Conservation (phyloP, 92 coral and sea anemone genomes). For the Virgularia gustaviana region DNA sequence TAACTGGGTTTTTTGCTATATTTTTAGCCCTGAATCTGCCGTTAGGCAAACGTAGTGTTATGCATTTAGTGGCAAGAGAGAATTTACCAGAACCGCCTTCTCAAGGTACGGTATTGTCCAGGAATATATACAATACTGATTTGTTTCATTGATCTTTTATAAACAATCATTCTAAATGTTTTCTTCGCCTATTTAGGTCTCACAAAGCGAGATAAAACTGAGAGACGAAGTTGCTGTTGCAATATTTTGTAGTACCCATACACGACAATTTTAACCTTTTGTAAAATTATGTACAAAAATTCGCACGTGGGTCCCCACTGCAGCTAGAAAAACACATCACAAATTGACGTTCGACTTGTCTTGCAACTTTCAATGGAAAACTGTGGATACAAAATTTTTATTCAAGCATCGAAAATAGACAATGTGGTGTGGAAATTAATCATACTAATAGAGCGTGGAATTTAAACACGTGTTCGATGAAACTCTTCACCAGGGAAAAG, state of each 20-base stretch:
- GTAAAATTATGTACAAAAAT: conserved; percentile 25
- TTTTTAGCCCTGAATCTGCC: conserved; percentile 77
- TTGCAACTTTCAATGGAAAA: too few relatives aligned
- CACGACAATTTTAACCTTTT: conserved; percentile 37
- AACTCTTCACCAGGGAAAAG: too few relatives aligned
- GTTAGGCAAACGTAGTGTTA: conserved; percentile 89
- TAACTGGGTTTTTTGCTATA: too few relatives aligned
- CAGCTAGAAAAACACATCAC: not conserved
- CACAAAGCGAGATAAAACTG: conserved; percentile 86
- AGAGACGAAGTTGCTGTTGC: conserved; percentile 93
- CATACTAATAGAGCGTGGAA: too few relatives aligned
- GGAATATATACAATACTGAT: not conserved
- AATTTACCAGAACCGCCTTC: conserved; percentile 96
- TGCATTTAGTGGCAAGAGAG: conserved; percentile 96
- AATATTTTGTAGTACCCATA: conserved; percentile 58
- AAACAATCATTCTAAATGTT: not conserved
- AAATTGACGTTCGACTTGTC: too few relatives aligned
- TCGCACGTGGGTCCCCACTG: not conserved
- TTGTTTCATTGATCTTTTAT: not conserved
- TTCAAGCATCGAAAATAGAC: not conserved
- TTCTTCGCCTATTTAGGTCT: conserved; percentile 55
- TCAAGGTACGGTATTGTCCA: conserved; percentile 60
- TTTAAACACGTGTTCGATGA: too few relatives aligned
- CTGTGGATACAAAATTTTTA: not conserved
- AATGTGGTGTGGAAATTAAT: too few relatives aligned